Evolutionary conservation across 2,113 vertebrate species (phyloP).

Genomic region (Lophura nycthemera): DNA sequence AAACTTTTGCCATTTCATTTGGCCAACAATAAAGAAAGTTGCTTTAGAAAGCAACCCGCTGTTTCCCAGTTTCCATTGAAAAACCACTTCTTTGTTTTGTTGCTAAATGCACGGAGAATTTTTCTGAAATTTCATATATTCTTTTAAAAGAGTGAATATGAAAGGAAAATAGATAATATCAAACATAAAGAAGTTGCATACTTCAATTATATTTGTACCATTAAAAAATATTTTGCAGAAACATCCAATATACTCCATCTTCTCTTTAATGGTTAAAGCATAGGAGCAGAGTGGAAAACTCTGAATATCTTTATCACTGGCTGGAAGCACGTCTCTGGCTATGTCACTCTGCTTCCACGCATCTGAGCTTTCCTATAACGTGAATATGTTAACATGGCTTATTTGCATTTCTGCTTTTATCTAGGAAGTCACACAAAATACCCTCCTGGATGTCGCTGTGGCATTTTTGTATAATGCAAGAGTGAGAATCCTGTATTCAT

Average conservation of each 20-base stretch:
- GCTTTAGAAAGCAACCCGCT: conserved; percentile 19
- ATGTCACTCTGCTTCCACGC: not conserved
- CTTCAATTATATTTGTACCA: not conserved
- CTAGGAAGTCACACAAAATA: conserved; percentile 28
- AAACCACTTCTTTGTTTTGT: not conserved
- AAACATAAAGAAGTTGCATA: not conserved
- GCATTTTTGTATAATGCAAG: rapidly evolving
- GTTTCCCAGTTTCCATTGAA: conserved; percentile 35
- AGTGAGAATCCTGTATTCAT: not conserved
- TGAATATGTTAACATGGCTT: conserved; percentile 7
- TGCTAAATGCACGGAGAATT: not conserved
- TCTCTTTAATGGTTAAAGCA: conserved; percentile 45
- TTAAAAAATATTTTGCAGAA: conserved; percentile 16
- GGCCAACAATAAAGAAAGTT: conserved; percentile 27
- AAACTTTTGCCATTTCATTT: conserved; percentile 42
- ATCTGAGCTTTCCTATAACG: not conserved
- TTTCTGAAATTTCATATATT: not conserved
- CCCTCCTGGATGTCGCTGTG: not conserved
- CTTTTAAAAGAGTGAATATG: not conserved
- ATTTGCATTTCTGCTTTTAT: conserved; percentile 59
- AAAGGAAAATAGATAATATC: conserved; percentile 38
- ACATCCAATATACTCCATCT: not conserved
- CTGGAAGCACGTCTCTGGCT: not conserved
- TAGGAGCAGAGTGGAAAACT: not conserved
- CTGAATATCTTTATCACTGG: conserved; percentile 12